Conservation (phyloP, 1,140 invertebrate genomes). For the Apis cerana region DNA sequence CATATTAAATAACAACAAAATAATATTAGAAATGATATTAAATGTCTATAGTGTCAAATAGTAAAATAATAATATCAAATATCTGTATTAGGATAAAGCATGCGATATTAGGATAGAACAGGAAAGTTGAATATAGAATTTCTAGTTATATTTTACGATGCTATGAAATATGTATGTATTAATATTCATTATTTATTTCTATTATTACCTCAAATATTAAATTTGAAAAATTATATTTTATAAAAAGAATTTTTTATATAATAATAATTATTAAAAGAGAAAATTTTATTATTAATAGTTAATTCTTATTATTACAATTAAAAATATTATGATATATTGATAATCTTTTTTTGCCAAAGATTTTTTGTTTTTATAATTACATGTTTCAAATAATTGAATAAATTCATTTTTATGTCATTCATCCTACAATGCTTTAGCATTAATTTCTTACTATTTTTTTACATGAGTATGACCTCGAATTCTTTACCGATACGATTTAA, state of each 20-base stretch:
- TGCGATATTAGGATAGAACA: background rate
- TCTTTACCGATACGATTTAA: slow-evolving; percentile 18
- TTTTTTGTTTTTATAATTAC: background rate
- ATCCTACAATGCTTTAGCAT: slow-evolving; percentile 12
- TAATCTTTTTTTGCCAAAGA: background rate
- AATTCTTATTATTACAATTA: no score
- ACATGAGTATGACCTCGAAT: slow-evolving; percentile 43
- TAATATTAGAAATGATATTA: slow-evolving; percentile 26
- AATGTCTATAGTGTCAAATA: background rate
- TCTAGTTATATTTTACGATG: background rate
- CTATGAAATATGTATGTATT: background rate
- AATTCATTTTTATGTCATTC: background rate
- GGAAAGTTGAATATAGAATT: slow-evolving; percentile 11
- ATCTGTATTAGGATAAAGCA: background rate
- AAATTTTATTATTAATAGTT: background rate
- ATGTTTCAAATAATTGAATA: slow-evolving; percentile 15
- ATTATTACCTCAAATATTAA: no score
- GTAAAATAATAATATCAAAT: slow-evolving; percentile 16
- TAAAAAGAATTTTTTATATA: background rate
- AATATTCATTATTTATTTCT: background rate
- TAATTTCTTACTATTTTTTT: slow-evolving; percentile 16
- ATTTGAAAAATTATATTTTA: background rate
- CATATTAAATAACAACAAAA: slow-evolving; percentile 39
- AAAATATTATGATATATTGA: background rate
- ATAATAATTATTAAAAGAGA: background rate